phyloP scores from a whole-genome alignment of 2,113 vertebrate genomes.

The Corydoras sp. region DNA sequence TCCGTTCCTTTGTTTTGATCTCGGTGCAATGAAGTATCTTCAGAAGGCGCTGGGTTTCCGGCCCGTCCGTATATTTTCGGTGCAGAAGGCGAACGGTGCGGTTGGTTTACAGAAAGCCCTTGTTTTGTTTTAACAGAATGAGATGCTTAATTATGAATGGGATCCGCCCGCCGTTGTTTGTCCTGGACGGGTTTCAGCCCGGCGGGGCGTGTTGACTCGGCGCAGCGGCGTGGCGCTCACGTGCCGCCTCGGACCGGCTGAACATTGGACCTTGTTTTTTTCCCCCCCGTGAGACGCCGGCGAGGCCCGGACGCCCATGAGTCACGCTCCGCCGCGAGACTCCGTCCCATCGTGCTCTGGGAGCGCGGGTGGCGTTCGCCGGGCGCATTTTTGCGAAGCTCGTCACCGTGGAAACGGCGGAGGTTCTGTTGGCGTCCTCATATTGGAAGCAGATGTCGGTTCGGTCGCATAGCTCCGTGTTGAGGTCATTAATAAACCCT shows the following conservation, averaged over 20 bases:
- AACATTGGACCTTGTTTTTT: slow-evolving; percentile 17
- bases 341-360: not conserved
- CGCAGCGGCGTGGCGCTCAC: not conserved
- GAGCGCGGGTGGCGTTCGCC: not conserved
- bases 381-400: not conserved
- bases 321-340: slow-evolving; percentile 13
- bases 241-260: not conserved
- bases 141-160: not conserved
- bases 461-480: slow-evolving; percentile 25
- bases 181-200: too few species aligned
- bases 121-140: not conserved
- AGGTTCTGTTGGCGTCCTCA: slow-evolving; percentile 8
- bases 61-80: too few species aligned
- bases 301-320: slow-evolving; percentile 15
- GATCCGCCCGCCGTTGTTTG: not conserved
- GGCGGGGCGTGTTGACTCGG: too few species aligned
- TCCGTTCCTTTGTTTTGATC: too few species aligned
- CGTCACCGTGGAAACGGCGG: slow-evolving; percentile 4
- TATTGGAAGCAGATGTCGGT: slow-evolving; percentile 39
- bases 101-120: not conserved
- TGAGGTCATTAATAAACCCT: slow-evolving; percentile 16
- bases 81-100: not conserved
- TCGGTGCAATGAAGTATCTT: too few species aligned
- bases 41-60: too few species aligned
- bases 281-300: not conserved